These are phyloP conservation scores for Clarias laeviceps DNA, from an alignment of 2,797 vertebrate species.

Conservation along the genomic window DNA sequence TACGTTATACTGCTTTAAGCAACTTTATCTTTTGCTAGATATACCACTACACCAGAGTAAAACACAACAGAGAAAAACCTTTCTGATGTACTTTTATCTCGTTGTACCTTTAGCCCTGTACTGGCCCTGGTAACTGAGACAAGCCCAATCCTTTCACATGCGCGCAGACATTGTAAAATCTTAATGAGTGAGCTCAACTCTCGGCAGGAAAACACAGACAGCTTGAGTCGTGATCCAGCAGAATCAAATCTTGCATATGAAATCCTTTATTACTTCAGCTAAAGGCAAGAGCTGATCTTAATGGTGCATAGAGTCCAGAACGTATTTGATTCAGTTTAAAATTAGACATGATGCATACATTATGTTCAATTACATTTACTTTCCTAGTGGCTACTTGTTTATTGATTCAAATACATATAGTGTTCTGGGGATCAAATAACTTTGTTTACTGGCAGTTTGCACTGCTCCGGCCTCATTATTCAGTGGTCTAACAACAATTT, in stretches of 20 bases:
- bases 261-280: constrained; percentile 1
- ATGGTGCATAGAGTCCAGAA: not conserved
- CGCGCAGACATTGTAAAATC: constrained; percentile 21
- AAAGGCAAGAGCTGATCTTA: not conserved
- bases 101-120: not conserved
- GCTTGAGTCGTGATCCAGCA: constrained; percentile 8
- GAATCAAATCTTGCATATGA: constrained; percentile 2
- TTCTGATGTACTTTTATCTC: not conserved
- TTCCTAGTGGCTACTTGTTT: not conserved
- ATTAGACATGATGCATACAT: not conserved
- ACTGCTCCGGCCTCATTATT: not conserved
- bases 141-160: not conserved
- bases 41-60: not conserved
- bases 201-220: not conserved
- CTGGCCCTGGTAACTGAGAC: constrained; percentile 14
- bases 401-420: not conserved
- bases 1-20: too few relatives aligned
- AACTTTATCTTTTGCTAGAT: not conserved
- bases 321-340: not conserved
- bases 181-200: constrained; percentile 17
- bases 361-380: not conserved
- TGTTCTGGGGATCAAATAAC: not conserved
- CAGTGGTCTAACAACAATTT: not conserved
- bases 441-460: not conserved
- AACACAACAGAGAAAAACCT: not conserved